Evolutionary conservation across 2,888 invertebrate genomes (phyloP).

Genomic region (Parnassius glacialis): DNA sequence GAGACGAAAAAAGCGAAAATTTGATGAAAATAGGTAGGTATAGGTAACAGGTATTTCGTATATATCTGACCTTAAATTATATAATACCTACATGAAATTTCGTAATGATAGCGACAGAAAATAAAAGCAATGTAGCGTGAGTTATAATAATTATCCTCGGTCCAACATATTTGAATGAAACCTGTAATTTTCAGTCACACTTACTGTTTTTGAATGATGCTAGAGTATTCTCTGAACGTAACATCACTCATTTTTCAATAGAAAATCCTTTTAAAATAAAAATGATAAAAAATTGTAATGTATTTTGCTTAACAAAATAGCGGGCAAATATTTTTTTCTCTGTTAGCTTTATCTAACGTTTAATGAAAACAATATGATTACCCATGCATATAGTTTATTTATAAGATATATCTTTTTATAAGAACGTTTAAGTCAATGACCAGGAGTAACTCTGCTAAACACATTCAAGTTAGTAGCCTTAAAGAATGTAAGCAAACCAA

Average conservation of each 20-base stretch:
- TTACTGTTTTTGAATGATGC: conserved; percentile 14
- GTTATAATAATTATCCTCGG: conserved; percentile 7
- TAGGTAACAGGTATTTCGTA: no score
- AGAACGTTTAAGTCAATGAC: no score
- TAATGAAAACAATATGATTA: no score
- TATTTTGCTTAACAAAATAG: background rate
- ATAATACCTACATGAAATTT: no score
- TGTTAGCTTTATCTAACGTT: no score
- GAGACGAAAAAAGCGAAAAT: no score
- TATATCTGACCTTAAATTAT: no score
- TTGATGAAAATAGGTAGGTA: no score
- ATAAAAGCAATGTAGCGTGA: background rate
- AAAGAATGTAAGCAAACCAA: conserved; percentile 26
- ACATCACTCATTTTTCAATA: conserved; percentile 22
- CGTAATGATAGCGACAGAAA: no score
- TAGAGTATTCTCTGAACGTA: conserved; percentile 11
- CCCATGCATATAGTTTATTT: no score
- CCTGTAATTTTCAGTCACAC: conserved; percentile 18
- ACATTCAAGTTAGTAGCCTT: conserved; percentile 34
- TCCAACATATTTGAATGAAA: conserved; percentile 14
- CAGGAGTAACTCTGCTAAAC: no score
- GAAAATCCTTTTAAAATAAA: conserved; percentile 10
- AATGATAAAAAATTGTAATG: background rate
- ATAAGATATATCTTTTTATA: no score
- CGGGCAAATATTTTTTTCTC: background rate